Evolutionary conservation across 2,113 vertebrate genomes (phyloP), one percentile per base, ranked within the genome.

Genomic region (Apteryx mantelli): DNA sequence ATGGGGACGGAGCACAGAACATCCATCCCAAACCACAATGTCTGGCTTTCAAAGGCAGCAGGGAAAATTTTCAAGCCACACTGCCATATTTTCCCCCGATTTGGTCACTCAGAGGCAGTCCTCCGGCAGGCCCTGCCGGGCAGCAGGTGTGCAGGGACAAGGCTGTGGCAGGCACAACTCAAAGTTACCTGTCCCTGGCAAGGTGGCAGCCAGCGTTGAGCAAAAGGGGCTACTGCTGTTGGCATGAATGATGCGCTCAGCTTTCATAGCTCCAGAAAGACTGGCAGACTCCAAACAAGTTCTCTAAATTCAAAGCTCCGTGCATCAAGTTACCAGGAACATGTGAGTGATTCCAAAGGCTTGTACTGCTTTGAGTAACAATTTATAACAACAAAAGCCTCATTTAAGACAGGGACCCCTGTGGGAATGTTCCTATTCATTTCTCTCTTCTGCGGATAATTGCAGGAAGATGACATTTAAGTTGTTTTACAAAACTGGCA

Each of bases 321-420:
- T 97, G 95, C 92, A 91, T 93, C 86, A 91, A 97, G 94, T 94
- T 96, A 74, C 93, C 87, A 70, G 86, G 90, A 97, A 91, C 94
- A 91, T 85, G 81, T 87, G 91, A 95, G 79, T 89, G 76, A 91
- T 97, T 97, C 97, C 95, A 97, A 97, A 97, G 96, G 97, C 97
- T 97, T 97, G 97, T 97, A 96, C 91, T 84, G 95, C 96, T 98
- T 97, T 98, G 97, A 97, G 97, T 97, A 97, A 98, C 97, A 98
- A 98, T 98, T 98, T 97, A 95, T 93, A 97, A 97, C 95, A 97
- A 98, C 97, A 98, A 98, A 97, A 96, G 97, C 96, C 91, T 98
- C 97, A 96, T 98, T 98, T 97, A 97, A 97, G 97, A 97, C 97
- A 97, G 97, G 93, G 86, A 96, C 97, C 97, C 97, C 97, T 95